Evolutionary conservation across 2,797 vertebrate genomes (phyloP), one percentile per base, ranked within the genome.

Genomic region (Sebastes flavidus): DNA sequence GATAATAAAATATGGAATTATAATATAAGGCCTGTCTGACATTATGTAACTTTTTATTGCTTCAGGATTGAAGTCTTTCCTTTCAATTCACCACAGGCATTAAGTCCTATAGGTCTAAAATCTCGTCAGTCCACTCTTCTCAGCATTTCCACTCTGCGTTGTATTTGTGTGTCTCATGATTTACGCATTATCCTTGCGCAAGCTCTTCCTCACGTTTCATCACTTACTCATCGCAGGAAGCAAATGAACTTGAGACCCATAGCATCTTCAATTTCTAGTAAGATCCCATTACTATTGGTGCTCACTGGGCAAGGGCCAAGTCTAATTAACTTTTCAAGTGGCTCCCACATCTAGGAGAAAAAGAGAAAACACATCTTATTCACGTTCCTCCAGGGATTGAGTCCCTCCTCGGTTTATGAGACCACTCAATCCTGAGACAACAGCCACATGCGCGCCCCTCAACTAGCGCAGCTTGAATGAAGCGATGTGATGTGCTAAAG

Each of bases 311-410:
- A 63, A 76, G 29, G 25, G 49, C 76, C 62, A 22, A 52, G 67
- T 83, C 67, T 90, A 89, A 93, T 93, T 88, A 89, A 74, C 88
- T 85, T 86, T 90, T 80, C 63, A 72, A 90, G 72, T 82, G 81
- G 63, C 60, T 78, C 27, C 25, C 63, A 25, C 59, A 72, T 72
- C 42, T 4, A 4, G 3, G 16, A 46, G 42, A 46, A 46, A 46
- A 75, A 81, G 70, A 60, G 42, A 72, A 87, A 88, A 84, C 71
- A 78, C 77, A 80, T 81, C 87, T 83, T 74, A 62, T 71, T 75
- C 81, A 82, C 18, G 29, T 56, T 88, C 77, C 89, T 78, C 72
- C 42, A 8, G 87, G 81, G 86, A 79, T 3, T 42, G 42, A 76
- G 74, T 79, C 77, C 82, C 86, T 83, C 56, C 70, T 72, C 3